Evolutionary conservation across 2,888 invertebrate species (phyloP), one percentile per base, ranked within the genome.

Genomic region (Drosophila neotestacea): DNA sequence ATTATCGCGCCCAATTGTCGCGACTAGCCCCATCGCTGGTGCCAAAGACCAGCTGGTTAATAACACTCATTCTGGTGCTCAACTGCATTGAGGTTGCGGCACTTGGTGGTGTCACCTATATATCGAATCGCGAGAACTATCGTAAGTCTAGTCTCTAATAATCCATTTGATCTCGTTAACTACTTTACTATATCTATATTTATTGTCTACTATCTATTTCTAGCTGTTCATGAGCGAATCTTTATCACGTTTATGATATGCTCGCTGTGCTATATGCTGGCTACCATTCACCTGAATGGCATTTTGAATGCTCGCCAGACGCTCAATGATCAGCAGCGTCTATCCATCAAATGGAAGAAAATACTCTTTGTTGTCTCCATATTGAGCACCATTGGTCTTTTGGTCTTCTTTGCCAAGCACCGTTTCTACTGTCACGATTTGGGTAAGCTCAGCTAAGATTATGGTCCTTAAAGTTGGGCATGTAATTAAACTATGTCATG

Each of bases 91-190:
- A 98, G 94, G 95, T 98, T 79, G 95, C 95, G 71, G 95, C 97
- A 58, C 94, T 98, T n/a, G 96, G 97, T 76, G 97, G 97, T 60
- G 98, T 98, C 41, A 97, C 98, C 13, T 98, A 97, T 92, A 96
- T 98, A 91, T 97, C 98, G 73, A 98, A 98, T 93, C 95, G 96
- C 91, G 98, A 98, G 93, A 98, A 98, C 92, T 98, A 98, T 94
- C 97, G 98, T 98, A 94, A 96, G 97, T 9, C 1, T 96, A 96
- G 16, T 16, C 16, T 16, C 16, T 16, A 16, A 16, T 54, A 4
- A 30, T 32, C 7, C 32, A 6, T 32, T 6, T 2, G 22, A 22
- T 22, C 22, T 22, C 2, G 22, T 22, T 4, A 30, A 32, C 9
- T 6, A 32, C 32, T 32, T 30, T 6, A 32, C 3, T 32, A 6